Evolutionary conservation across 2,888 invertebrate species (phyloP), one percentile per base, ranked within the genome.

Genomic region (Leuctra nigra): DNA sequence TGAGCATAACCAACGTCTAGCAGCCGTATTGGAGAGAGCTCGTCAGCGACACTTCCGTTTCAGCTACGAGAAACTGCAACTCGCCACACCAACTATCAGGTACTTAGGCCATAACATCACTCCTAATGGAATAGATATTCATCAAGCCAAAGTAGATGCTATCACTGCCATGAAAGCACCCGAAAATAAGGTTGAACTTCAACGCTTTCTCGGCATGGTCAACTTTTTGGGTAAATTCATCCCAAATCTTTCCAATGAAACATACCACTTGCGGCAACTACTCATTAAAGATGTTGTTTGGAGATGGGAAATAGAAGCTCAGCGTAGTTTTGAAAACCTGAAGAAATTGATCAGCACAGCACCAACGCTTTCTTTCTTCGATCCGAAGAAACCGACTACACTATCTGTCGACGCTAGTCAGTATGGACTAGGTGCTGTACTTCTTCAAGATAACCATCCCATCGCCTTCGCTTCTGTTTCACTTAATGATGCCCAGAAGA

Each of bases 1-100:
- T 46, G 55, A 65, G 55, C 57, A 64, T 29, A 38, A 63, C n/a
- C 6, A 55, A 54, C 58, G 53, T 7, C 63, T 63, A 36, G 33
- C 58, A 20, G 57, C 58, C 14, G 63, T 65, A 18, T 54, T 65
- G 3, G 41, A 59, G 39, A 58, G 41, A 18, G 53, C 63, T 18
- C 29, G 48, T 22, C 24, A 59, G 6, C 56, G 57, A 50, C 65
- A 65, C 4, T 55, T 67, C 20, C 66, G 64, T 38, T 50, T 68
- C 7, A 66, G 64, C 22, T 58, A 58, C 48, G 62, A 64, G 22
- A 67, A 67, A 57, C 66, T 24, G 44, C 58, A 35, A 64, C 64
- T 57, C 56, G 33, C 29, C n/a, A 22, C 13, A 23, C 14, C 20
- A 6, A 14, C 29, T 4, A 48, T 48, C 7, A 24, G 24, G 20